phyloP scores from a whole-genome alignment of 2,113 vertebrate genomes.

The Scatophagus argus region DNA sequence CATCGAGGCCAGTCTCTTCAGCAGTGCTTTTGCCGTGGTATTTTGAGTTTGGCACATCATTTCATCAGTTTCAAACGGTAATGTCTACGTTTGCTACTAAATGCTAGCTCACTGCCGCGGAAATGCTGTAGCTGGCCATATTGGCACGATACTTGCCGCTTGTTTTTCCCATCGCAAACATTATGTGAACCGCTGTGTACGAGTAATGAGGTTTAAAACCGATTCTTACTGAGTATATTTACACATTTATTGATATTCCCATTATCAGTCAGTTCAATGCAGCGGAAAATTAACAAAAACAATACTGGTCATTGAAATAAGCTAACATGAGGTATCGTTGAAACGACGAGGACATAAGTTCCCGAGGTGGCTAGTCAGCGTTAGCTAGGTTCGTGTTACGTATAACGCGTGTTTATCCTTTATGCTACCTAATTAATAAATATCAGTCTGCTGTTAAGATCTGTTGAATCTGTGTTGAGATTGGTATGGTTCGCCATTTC shows the following conservation, averaged over 20 bases:
- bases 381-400: conserved; percentile 56
- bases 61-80: conserved; percentile 66
- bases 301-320: not conserved
- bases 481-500: fast-evolving
- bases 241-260: fast-evolving
- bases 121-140: conserved; percentile 52
- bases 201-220: fast-evolving
- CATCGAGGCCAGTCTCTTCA: conserved; percentile 26
- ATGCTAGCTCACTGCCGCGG: conserved; percentile 40
- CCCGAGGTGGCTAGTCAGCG: conserved; percentile 42
- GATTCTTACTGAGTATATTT: fast-evolving
- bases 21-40: conserved; percentile 3
- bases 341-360: conserved; percentile 7
- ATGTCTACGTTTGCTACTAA: conserved; percentile 63
- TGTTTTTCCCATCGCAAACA: conserved; percentile 5
- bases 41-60: conserved; percentile 49
- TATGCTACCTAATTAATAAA: not conserved
- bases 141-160: conserved; percentile 27
- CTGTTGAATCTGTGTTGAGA: fast-evolving
- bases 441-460: fast-evolving
- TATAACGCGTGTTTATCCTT: conserved; percentile 33
- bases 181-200: not conserved
- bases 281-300: fast-evolving
- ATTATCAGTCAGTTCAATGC: fast-evolving
- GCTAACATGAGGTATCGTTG: not conserved